Evolutionary conservation across 2,113 vertebrate genomes (phyloP), one percentile per base, ranked within the genome.

Genomic region (Balaeniceps rex): DNA sequence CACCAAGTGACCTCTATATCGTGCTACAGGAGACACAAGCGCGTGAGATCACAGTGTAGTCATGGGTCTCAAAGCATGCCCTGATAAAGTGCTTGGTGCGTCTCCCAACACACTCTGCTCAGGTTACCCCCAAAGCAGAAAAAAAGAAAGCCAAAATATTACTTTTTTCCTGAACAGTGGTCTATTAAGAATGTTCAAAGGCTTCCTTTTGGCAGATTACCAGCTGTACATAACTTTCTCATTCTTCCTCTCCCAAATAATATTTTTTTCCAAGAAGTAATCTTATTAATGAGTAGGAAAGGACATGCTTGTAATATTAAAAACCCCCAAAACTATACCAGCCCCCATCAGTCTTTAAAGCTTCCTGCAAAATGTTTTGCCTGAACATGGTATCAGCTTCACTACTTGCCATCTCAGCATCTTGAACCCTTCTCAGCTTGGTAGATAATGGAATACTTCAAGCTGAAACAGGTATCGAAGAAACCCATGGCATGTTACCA

Each of bases 21-120:
- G 0, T 77, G 72, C 64, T 55, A 26, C n/a, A 65, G 69, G 34
- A 69, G 21, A 42, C 23, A 10, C 4, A 4, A 28, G 47, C 15
- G 52, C n/a, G 55, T 13, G 15, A 22, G 55, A 55, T 28, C 76
- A 51, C 33, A 24, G 60, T 3, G 26, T 7, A 49, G 28, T 12
- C 34, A 7, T 2, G 44, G 26, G 40, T 52, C 55, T 81, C 77
- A 46, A 28, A 81, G 64, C 23, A 31, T 1, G 7, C 22, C 42
- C n/a, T 19, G 16, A 31, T 13, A 6, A 6, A 55, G 47, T 0
- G 4, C 46, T 57, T 12, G 28, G 14, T 46, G 34, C 0, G 3
- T 24, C 77, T 90, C 44, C 36, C 44, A 77, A 19, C 26, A 31
- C 7, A 5, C 17, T 52, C 66, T 83, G 77, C 77, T 81, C 64